Evolutionary conservation across 2,113 vertebrate species (phyloP).

Genomic region (Chionis minor): DNA sequence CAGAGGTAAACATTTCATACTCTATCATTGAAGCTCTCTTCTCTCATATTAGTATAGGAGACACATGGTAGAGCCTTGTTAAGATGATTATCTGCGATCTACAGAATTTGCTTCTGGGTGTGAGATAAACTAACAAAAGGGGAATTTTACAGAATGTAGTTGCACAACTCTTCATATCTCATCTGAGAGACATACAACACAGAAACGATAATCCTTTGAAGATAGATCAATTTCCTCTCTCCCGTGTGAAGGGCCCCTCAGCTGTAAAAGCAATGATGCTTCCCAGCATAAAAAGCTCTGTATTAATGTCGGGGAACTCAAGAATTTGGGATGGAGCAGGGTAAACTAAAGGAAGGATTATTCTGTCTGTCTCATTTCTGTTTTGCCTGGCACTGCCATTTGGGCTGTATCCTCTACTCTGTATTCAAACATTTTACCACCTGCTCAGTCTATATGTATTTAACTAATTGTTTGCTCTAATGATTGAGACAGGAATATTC

Average conservation of each 20-base stretch:
- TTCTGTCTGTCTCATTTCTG: not conserved
- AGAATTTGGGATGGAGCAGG: not conserved
- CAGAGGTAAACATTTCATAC: constrained; percentile 53
- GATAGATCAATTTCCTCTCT: not conserved
- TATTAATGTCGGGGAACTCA: not conserved
- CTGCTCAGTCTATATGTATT: not conserved
- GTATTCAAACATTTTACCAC: not conserved
- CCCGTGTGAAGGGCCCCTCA: not conserved
- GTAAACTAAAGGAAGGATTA: not conserved
- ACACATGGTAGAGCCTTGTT: not conserved
- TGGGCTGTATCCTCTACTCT: not conserved
- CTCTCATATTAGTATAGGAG: not conserved
- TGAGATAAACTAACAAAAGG: constrained; percentile 42
- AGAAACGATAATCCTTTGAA: constrained; percentile 2
- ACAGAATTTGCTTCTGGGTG: not conserved
- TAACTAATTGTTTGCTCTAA: not conserved
- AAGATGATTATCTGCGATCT: constrained; percentile 43
- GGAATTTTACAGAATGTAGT: constrained; percentile 15
- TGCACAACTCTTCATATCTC: not conserved
- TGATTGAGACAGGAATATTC: not conserved
- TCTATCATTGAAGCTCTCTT: not conserved
- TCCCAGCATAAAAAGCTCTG: not conserved
- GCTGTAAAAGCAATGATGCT: not conserved
- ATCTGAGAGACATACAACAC: not conserved
- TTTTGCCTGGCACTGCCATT: not conserved